Percentiles rank a stretch among this genome's conserved stretches.
Conservation (phyloP, 2,888 invertebrate genomes). For the Thyatira batis region DNA sequence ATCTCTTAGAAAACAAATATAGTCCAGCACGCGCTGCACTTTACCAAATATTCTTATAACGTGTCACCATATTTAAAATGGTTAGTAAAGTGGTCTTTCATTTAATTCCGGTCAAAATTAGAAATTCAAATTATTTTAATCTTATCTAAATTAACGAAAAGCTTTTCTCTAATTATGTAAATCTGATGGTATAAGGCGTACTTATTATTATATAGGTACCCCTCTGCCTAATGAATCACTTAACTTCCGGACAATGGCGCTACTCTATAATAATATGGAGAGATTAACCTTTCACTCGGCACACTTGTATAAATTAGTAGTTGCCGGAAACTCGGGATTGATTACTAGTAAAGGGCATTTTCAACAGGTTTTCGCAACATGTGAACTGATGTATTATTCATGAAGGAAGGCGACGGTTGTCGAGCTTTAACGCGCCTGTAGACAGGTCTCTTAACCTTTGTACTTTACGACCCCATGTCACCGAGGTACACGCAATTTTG, state of each 20-base stretch:
- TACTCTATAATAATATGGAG: slow-evolving; percentile 13
- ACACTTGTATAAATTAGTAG: slow-evolving; percentile 27
- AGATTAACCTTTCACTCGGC: slow-evolving; percentile 11
- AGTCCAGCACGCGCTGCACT: neutral
- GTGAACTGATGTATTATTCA: slow-evolving; percentile 50
- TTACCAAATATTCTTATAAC: neutral
- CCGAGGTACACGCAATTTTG: neutral
- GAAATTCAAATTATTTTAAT: neutral
- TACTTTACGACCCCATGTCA: slow-evolving; percentile 8
- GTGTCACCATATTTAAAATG: neutral
- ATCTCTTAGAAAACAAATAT: neutral
- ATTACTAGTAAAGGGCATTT: slow-evolving; percentile 28
- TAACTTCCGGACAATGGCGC: slow-evolving; percentile 22
- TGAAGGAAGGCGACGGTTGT: slow-evolving; percentile 29
- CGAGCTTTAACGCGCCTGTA: slow-evolving; percentile 24
- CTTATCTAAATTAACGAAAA: neutral
- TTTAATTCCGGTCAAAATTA: neutral
- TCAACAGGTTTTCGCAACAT: slow-evolving; percentile 40
- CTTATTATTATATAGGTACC: neutral
- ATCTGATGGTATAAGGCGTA: neutral
- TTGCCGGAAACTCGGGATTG: slow-evolving; percentile 28
- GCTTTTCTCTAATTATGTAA: neutral
- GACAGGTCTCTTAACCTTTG: slow-evolving; percentile 18
- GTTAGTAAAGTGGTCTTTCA: neutral
- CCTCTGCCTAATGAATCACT: slow-evolving; percentile 1